A percentile compares a stretch with the other conserved stretches of the same genome.
These are phyloP conservation scores for Pristionchus maxplancki DNA, from an alignment of 2,888 invertebrate genomes.

Conservation along the genomic window DNA sequence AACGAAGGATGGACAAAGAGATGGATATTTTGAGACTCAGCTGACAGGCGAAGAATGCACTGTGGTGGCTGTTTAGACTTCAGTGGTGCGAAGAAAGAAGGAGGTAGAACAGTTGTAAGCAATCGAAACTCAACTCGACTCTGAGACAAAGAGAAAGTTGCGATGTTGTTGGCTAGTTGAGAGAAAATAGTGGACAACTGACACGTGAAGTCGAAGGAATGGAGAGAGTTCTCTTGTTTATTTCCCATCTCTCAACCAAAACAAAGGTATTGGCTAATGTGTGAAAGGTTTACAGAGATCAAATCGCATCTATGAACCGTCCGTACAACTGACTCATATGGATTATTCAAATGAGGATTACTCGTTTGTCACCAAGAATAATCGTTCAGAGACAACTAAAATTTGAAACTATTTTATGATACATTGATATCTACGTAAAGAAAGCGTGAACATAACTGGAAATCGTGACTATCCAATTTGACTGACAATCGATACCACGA, in stretches of 20 bases:
- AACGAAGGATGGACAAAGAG: neutral
- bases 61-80: neutral
- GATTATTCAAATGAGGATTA: constrained; percentile 30
- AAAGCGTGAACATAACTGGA: too few relatives aligned
- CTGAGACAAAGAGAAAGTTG: neutral
- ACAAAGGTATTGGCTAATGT: neutral
- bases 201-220: neutral
- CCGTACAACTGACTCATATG: neutral
- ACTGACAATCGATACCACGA: too few relatives aligned
- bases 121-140: neutral
- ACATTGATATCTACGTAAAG: too few relatives aligned
- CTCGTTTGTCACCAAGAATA: neutral
- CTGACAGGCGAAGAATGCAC: neutral
- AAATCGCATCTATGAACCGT: neutral
- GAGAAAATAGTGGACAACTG: neutral
- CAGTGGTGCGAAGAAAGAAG: neutral
- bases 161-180: neutral
- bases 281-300: neutral
- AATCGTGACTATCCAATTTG: too few relatives aligned
- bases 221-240: neutral
- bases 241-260: neutral
- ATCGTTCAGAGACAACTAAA: neutral
- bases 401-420: neutral
- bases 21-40: constrained; percentile 14
- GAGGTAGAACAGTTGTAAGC: neutral